Conservation (phyloP, 2,888 invertebrate species). For the Chaitophorus viminalis region DNA sequence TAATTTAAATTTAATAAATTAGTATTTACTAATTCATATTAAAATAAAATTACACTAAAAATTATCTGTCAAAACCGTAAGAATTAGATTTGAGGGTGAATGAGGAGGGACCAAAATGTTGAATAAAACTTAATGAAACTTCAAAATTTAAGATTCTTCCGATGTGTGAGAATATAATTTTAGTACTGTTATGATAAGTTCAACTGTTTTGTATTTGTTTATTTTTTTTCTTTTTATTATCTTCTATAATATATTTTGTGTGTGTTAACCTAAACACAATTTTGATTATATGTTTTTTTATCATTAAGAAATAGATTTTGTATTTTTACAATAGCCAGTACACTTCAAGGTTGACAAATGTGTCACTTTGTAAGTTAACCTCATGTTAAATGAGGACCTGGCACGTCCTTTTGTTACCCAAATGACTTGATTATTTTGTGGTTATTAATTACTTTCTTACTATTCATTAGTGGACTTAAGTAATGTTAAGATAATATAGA, state of each 20-base stretch:
- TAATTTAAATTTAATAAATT: neutral
- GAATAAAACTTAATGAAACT: neutral
- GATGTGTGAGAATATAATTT: neutral
- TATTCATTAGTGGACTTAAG: constrained; percentile 7
- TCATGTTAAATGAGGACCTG: constrained; percentile 29
- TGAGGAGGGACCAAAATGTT: constrained; percentile 2
- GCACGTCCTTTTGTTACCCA: constrained; percentile 41
- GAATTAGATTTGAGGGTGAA: neutral
- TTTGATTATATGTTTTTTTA: constrained; percentile 46
- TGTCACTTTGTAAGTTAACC: neutral
- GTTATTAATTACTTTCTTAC: constrained; percentile 31
- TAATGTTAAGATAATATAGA: neutral
- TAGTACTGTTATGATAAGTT: constrained; percentile 51
- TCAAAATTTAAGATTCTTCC: constrained; percentile 1
- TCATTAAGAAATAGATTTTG: constrained; percentile 30
- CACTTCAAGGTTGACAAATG: neutral
- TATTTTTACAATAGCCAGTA: constrained; percentile 42
- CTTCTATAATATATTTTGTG: constrained; percentile 32
- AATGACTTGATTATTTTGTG: constrained; percentile 17
- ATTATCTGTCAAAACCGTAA: neutral
- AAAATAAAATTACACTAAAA: neutral
- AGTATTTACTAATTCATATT: neutral
- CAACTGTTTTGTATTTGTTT: constrained; percentile 8
- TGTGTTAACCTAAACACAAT: neutral
- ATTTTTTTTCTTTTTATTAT: constrained; percentile 24